Base-by-base conservation (phyloP, 2,888 invertebrate genomes). In the Brachypalpus laphriformis region DNA sequence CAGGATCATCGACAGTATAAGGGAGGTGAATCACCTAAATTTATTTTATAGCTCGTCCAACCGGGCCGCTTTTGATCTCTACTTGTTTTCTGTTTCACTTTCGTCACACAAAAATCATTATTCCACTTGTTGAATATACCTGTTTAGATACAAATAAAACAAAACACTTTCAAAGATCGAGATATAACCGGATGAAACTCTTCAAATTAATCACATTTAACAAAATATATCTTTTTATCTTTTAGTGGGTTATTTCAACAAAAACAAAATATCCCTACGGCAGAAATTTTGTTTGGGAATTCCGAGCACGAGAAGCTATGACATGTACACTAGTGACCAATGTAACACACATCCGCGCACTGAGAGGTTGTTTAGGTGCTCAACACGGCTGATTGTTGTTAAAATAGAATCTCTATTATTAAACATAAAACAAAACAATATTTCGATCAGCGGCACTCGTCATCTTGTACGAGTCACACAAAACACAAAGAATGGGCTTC, bases 381-480 rank as follows among this genome's bases (percentile, higher is more conserved):
- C 70, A 61, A 54, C 40, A 11, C 14, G 18, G 51, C 31, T 28
- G 81, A 72, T 78, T 77, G 77, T 70, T 85, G 57, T 76, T 85
- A 85, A 85, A 85, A 85, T 85, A 85, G 85, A 71, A 66, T 66
- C 66, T 59, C 71, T 85, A 85, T 85, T 81, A 75, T 85, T 85
- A 85, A 80, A 80, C 57, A 77, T 45, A 20, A 71, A 61, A 40
- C 40, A 63, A 61, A 77, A 70, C 42, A 61, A 66, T 61, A 56
- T 65, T 78, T 40, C 40, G 51, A 66, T 77, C 71, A 25, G 40
- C 20, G 45, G 63, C 9, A 31, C 34, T 14, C 77, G 28, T 68
- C 42, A 18, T 51, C 18, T 47, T 14, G 14, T 68, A 25, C n/a
- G 70, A 56, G 18, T 54, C 59, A 54, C 31, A 45, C 31, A 42